Evolutionary conservation across 2,797 vertebrate genomes (phyloP).

Genomic region (Sebastes kiyomatsui): DNA sequence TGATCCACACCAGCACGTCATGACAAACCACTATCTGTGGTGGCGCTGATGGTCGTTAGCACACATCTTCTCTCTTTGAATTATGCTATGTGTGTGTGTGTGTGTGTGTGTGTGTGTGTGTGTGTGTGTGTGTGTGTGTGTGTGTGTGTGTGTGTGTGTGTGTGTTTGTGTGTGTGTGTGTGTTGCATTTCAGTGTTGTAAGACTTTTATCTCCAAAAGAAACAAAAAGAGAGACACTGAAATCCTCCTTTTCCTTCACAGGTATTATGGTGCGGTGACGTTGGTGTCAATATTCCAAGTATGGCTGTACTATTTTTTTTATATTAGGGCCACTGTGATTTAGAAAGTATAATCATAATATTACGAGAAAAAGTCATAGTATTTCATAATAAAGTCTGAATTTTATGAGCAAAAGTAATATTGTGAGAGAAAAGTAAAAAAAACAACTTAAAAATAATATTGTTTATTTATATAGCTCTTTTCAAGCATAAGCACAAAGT

Average conservation of each 20-base stretch:
- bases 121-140: not conserved
- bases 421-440: not conserved
- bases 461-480: too few relatives aligned
- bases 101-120: not conserved
- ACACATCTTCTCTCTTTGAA: not conserved
- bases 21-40: not conserved
- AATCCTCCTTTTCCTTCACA: slow-evolving; percentile 64
- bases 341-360: not conserved
- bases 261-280: slow-evolving; percentile 95
- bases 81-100: not conserved
- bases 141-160: not conserved
- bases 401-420: not conserved
- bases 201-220: not conserved
- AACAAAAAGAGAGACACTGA: not conserved
- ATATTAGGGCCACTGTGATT: not conserved
- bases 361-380: not conserved
- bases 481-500: too few relatives aligned
- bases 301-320: slow-evolving; percentile 16
- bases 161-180: not conserved
- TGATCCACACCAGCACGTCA: not conserved
- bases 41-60: not conserved
- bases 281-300: slow-evolving; percentile 98
- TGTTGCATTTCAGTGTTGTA: not conserved
- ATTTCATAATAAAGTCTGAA: not conserved
- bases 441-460: not conserved